phyloP scores from a whole-genome alignment of 2,888 invertebrate genomes.

The Dusona sp. region DNA sequence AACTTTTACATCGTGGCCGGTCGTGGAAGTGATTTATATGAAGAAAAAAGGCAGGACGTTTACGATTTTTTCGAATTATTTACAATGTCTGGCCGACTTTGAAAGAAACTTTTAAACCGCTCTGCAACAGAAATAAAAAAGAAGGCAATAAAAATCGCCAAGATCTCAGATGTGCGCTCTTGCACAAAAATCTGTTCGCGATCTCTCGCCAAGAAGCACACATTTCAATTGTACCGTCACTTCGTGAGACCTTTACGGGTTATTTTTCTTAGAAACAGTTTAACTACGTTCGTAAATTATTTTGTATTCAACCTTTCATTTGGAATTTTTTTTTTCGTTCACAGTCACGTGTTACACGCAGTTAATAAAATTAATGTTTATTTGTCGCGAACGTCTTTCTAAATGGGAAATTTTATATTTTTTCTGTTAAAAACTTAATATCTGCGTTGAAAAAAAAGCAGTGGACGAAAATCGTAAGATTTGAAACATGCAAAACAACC shows the following conservation, averaged over 20 bases:
- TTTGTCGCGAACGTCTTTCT: background rate
- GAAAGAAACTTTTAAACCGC: slow-evolving; percentile 1
- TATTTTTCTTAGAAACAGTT: background rate
- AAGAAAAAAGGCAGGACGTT: slow-evolving; percentile 80
- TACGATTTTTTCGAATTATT: slow-evolving; percentile 81
- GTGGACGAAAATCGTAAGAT: background rate
- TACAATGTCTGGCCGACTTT: slow-evolving; percentile 73
- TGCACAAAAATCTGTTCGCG: slow-evolving; percentile 35
- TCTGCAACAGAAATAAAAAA: background rate
- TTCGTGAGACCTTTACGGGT: background rate
- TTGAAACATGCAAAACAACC: background rate
- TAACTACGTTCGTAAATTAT: background rate
- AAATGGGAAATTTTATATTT: background rate
- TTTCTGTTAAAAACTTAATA: background rate
- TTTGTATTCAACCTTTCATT: background rate
- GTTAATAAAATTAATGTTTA: background rate
- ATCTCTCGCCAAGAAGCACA: background rate
- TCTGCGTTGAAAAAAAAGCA: background rate
- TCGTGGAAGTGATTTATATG: slow-evolving; percentile 77
- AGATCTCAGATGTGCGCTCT: slow-evolving; percentile 8
- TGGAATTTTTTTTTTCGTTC: background rate
- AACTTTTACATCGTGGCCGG: slow-evolving; percentile 74
- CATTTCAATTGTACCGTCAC: slow-evolving; percentile 1
- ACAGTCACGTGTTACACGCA: background rate
- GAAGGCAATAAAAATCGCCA: background rate